Evolutionary conservation across 2,113 vertebrate species (phyloP).

Genomic region (Antigone vipio): DNA sequence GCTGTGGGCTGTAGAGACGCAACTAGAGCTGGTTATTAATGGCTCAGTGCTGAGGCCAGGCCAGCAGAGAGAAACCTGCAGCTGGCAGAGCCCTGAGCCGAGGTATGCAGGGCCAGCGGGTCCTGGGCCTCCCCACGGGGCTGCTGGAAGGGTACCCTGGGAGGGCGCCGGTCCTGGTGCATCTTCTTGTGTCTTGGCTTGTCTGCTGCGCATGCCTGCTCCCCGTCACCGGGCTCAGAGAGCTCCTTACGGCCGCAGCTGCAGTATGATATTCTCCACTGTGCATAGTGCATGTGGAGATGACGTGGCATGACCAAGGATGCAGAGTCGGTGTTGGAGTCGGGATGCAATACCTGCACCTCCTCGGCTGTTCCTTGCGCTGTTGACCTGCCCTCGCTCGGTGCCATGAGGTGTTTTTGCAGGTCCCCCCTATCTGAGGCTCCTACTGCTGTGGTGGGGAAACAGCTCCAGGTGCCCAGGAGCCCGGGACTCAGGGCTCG

Average conservation of each 20-base stretch:
- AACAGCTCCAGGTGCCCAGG: neutral
- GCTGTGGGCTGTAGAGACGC: neutral
- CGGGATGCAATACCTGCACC: accelerated
- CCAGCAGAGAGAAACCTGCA: neutral
- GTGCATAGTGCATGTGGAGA: accelerated
- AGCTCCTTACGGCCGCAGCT: neutral
- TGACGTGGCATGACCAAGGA: accelerated
- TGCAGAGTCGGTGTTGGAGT: accelerated
- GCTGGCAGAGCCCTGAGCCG: neutral
- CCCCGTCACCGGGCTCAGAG: accelerated
- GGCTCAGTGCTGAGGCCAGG: neutral
- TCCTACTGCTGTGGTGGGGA: neutral
- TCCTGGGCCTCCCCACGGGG: neutral
- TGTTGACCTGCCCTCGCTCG: accelerated
- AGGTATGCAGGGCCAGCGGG: accelerated
- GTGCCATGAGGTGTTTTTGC: neutral
- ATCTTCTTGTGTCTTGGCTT: neutral
- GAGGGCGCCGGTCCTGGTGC: neutral
- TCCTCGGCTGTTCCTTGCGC: neutral
- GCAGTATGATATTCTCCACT: accelerated
- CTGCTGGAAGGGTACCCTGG: neutral
- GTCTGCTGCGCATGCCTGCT: accelerated
- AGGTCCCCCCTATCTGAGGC: neutral
- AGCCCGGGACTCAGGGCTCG: accelerated
- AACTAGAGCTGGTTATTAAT: neutral